Percentiles rank a stretch among this genome's conserved stretches.
Evolutionary conservation across 2,888 invertebrate species (phyloP).

Genomic region (Clistopyga incitator): DNA sequence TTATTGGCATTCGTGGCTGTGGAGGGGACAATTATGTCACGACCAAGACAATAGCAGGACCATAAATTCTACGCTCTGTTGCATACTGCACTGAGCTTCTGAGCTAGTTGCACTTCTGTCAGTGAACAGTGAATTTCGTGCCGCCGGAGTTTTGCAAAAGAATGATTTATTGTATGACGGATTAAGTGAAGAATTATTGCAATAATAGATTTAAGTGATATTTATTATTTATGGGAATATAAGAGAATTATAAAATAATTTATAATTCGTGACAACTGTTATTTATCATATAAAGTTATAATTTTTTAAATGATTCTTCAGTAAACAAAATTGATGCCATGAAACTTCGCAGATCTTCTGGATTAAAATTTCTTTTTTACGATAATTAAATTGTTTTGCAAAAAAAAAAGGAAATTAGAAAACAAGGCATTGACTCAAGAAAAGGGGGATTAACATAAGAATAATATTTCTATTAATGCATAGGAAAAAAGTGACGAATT

Average conservation of each 20-base stretch:
- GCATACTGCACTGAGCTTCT: conserved; percentile 24
- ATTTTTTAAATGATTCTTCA: too few species aligned
- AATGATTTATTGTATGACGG: not conserved
- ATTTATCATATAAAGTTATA: too few species aligned
- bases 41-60: conserved; percentile 48
- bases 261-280: too few species aligned
- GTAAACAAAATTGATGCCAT: too few species aligned
- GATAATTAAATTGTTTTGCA: too few species aligned
- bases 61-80: conserved; percentile 46
- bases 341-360: too few species aligned
- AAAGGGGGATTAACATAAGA: not conserved
- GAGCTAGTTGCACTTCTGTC: not conserved
- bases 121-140: not conserved
- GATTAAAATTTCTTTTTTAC: too few species aligned
- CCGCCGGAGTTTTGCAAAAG: not conserved
- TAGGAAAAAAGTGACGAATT: not conserved
- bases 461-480: conserved; percentile 3
- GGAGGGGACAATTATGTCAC: conserved; percentile 45
- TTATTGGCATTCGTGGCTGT: conserved; percentile 12
- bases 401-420: too few species aligned
- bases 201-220: not conserved
- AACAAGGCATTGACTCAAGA: too few species aligned
- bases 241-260: not conserved
- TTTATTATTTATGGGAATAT: not conserved
- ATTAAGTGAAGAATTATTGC: not conserved